Base-by-base conservation (phyloP, 2,888 invertebrate genomes). In the Heliothis peltigera region DNA sequence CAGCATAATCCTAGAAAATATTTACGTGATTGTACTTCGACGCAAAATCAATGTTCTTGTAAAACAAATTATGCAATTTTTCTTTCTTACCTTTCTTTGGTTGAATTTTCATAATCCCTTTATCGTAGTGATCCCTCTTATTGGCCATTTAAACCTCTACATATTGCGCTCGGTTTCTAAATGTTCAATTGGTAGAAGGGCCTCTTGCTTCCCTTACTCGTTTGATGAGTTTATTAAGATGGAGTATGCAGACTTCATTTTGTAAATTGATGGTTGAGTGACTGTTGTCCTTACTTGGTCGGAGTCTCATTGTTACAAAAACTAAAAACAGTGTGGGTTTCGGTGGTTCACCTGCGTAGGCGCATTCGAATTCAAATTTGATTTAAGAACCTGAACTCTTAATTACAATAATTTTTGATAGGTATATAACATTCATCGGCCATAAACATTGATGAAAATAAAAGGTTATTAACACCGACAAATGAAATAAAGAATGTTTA, bases 261-360 rank as follows among this genome's bases (percentile, higher is more conserved):
- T 51, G 59, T 65, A 78, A 69, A 63, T 60, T 72, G 68, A 71
- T 69, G 39, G 63, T 46, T 46, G 54, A 49, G 44, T 39, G 17
- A 21, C 51, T 48, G n/a, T 51, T 63, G 28, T 49, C 49, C 43
- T 49, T 64, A 48, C 57, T 70, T 21, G 70, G 48, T 52, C 56
- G 28, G 28, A 7, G n/a, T 44, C 12, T 2, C 17, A 5, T 4
- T 39, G 39, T 39, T 39, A 57, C 42, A 84, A 81, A 84, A 75
- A 81, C 61, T 79, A 77, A 74, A 82, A 74, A 63, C 61, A 56
- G 77, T 57, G 70, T 76, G 78, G 74, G 78, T 57, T 70, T 72
- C 57, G 78, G 78, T 80, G 83, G 70, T 84, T 86, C 78, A 83
- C 84, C 77, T 80, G 81, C 75, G 83, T 85, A 74, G 87, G 86